Base-by-base conservation (phyloP, 1,140 invertebrate species). In the Prorops nasuta region DNA sequence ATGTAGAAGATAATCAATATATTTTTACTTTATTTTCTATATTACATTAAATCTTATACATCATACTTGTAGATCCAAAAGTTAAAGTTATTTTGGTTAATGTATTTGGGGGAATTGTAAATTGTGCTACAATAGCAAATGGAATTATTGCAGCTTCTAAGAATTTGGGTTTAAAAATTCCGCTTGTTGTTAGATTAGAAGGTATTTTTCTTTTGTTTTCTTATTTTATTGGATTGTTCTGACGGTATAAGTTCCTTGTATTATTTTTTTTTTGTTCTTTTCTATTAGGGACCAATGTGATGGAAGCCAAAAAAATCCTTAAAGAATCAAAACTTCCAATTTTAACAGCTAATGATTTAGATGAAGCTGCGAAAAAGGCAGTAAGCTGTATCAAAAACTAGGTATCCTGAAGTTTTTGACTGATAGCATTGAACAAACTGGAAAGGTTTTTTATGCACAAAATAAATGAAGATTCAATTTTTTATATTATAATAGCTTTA, bases 81-180 rank as follows among this genome's bases (percentile, higher is more conserved):
- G 96, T 98, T 0, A 94, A 96, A 79, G 88, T 90, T 3, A 91
- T 99, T 60, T 83, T 99, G 44, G 94, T 99, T 0, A 99, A 99
- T 79, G 94, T 99, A 3, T 99, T 99, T 81, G 97, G 94, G 51
- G 97, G 97, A 56, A 99, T 99, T 70, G 96, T 99, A 0, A 98
- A 99, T 77, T 99, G 97, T 82, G 92, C 87, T 2, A 98, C 89
- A 3, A 92, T 99, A 71, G 96, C 97, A 2, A 92, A 89, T 65
- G 97, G 97, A 38, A 92, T 99, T 58, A 87, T 98, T 1, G 83
- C 87, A 49, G 96, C 96, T 17, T 89, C 87, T 56, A 87, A 87
- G 71, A 86, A 84, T 49, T 86, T 93, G 36, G 78, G 88, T 37
- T 79, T 98, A 1, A 84, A 86, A 65, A 84, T 98, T 46, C 96